These are phyloP conservation scores for Lasioglossum marginatum DNA, from an alignment of 2,888 invertebrate genomes.

Conservation along the genomic window DNA sequence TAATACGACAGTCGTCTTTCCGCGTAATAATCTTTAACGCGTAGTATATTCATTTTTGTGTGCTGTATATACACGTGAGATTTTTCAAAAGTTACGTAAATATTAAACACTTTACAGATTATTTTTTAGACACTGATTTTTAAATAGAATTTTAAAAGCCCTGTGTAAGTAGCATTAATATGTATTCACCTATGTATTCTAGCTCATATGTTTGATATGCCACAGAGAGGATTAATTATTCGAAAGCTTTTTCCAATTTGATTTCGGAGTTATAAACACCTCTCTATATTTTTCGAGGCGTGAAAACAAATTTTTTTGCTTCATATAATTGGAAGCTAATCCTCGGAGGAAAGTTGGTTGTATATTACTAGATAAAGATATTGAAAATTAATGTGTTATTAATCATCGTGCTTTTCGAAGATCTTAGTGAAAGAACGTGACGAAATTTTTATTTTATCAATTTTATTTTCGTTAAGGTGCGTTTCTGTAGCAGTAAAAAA, in stretches of 20 bases:
- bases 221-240: neutral
- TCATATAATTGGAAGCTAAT: neutral
- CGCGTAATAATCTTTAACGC: neutral
- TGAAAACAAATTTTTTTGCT: neutral
- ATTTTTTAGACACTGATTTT: neutral
- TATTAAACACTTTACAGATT: neutral
- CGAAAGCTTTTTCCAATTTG: neutral
- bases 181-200: neutral
- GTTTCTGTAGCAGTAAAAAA: too few species aligned
- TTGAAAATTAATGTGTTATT: neutral
- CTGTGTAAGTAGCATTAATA: neutral
- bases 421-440: too few species aligned
- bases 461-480: too few species aligned
- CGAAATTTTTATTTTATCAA: too few species aligned
- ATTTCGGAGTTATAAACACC: neutral
- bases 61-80: neutral
- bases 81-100: neutral
- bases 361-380: neutral
- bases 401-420: too few species aligned
- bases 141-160: neutral
- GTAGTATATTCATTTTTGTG: neutral
- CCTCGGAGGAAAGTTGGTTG: neutral
- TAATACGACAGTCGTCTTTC: neutral
- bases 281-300: neutral
- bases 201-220: neutral